These are phyloP conservation scores for Oreochromis tanganicae DNA, from an alignment of 2,113 vertebrate genomes.

Conservation along the genomic window DNA sequence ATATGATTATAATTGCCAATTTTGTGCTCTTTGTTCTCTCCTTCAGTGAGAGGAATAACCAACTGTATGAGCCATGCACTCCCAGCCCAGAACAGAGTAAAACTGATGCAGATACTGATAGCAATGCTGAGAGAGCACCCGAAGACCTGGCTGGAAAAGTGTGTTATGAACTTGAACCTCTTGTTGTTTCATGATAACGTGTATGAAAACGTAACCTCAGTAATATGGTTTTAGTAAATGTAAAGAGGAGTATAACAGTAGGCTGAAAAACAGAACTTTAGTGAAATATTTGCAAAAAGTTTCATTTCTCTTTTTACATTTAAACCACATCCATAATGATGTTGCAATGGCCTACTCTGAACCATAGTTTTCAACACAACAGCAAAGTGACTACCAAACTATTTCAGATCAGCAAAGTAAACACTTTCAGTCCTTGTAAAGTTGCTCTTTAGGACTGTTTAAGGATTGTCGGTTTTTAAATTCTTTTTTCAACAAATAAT, in stretches of 20 bases:
- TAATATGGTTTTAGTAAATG: not conserved
- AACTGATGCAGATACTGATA: not conserved
- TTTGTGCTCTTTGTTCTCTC: not conserved
- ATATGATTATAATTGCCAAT: not conserved
- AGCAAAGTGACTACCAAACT: not conserved
- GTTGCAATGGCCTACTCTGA: not conserved
- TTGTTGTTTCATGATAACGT: constrained; percentile 23
- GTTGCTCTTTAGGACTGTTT: not conserved
- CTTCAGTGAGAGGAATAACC: not conserved
- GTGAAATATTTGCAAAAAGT: not conserved
- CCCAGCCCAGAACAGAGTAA: not conserved
- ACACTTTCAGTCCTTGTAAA: not conserved
- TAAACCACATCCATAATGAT: not conserved
- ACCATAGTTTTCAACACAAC: not conserved
- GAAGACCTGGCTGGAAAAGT: constrained; percentile 62
- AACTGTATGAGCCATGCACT: not conserved
- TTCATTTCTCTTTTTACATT: not conserved
- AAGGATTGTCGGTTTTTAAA: not conserved
- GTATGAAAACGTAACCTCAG: not conserved
- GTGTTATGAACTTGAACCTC: constrained; percentile 63
- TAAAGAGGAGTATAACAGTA: not conserved
- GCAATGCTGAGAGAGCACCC: constrained; percentile 1
- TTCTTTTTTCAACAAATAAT: not conserved
- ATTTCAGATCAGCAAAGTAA: not conserved
- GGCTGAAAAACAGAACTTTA: not conserved